Base-by-base conservation (phyloP, 1,140 invertebrate species). In the Papilio xuthus region DNA sequence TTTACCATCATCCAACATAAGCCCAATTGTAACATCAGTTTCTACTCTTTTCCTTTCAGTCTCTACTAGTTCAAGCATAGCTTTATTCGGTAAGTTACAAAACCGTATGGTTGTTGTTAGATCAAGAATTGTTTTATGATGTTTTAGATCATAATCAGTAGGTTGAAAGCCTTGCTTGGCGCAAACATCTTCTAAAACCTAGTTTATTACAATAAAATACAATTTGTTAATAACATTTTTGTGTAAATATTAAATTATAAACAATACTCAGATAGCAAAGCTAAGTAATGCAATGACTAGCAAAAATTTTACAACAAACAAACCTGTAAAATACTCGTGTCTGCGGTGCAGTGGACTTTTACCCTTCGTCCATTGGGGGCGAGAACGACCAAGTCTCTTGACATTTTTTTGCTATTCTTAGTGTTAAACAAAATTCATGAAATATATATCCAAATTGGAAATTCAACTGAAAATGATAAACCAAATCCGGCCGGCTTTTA, bases 141-240 rank as follows among this genome's bases (percentile, higher is more conserved):
- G 97, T 95, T 96, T 97, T 15, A 98, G 92, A 90, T 97, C 96
- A 94, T 96, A 97, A 81, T 97, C 96, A 82, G 96, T 95, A 37
- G 96, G 91, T 73, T 96, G 92, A 80, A 96, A 96, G 37, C 95
- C 96, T 87, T 97, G 95, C 88, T 97, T 97, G 63, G 94, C 92
- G 88, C 97, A 97, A 9, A 96, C 97, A 94, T 97, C 97, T 93
- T 98, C 97, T 69, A 98, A 90, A 67, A 98, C 94, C 96, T 97
- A 83, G 79, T 72, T 44, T 12, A 72, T 10, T 20, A 4, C 0
- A 72, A 44, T 15, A 72, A 32, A 42, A 69, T 69, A 32, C 28
- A n/a, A 72, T 23, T 72, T 9, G 13, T 44, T 73, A 1, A 67
- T 28, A 67, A 4, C 6, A 7, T 67, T 67, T 13, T 67, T 28